Percentiles rank a stretch among this genome's conserved stretches.
Evolutionary conservation across 2,113 vertebrate genomes (phyloP).

Genomic region (Scortum barcoo): DNA sequence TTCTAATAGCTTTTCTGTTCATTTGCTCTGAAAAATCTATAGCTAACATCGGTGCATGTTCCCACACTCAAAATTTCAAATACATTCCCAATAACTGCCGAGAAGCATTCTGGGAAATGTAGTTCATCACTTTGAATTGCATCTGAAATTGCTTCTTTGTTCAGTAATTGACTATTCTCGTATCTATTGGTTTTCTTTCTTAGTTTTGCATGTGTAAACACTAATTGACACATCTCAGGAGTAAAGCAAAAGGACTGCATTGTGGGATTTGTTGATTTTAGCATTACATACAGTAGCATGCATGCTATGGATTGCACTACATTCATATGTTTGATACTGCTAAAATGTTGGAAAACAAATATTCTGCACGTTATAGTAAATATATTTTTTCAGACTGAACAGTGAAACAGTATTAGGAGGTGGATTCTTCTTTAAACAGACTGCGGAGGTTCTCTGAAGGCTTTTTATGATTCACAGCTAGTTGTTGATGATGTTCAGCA

Average conservation of each 20-base stretch:
- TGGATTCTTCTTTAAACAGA: neutral
- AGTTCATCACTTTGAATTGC: neutral
- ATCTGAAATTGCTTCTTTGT: neutral
- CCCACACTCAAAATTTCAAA: neutral
- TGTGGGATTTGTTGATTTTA: conserved; percentile 7
- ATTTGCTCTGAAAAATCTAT: neutral
- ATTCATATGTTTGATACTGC: neutral
- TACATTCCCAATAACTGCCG: neutral
- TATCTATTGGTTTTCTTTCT: neutral
- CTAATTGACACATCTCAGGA: neutral
- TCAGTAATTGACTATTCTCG: neutral
- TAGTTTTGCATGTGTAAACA: neutral
- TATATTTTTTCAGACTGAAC: neutral
- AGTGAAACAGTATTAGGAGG: neutral
- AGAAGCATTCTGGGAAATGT: conserved; percentile 37
- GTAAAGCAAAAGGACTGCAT: neutral
- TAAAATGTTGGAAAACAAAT: neutral
- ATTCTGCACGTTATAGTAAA: too few relatives aligned
- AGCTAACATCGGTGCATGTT: neutral
- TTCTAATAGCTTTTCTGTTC: neutral
- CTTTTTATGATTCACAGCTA: conserved; percentile 42
- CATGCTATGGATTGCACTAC: neutral
- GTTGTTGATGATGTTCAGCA: conserved; percentile 13
- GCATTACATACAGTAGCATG: neutral
- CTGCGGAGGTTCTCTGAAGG: conserved; percentile 53